Percentiles rank a stretch among this genome's conserved stretches.
Conservation (phyloP, 2,113 vertebrate species). For the Pardalotus punctatus region DNA sequence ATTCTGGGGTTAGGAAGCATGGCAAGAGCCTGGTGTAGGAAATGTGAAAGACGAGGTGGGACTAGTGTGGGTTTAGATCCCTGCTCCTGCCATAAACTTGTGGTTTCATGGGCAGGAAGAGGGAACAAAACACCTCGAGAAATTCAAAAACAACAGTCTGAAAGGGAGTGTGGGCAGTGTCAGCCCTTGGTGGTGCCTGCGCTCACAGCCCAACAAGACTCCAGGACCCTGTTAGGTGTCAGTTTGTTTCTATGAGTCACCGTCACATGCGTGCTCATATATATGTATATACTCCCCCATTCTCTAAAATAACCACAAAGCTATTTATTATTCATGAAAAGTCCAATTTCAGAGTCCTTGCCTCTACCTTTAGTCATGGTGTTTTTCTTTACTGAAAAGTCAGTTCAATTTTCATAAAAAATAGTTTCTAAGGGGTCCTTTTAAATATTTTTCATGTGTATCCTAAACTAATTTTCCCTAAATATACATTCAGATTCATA, state of each 20-base stretch:
- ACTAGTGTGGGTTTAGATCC: background rate
- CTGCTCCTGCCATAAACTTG: background rate
- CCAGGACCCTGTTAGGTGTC: background rate
- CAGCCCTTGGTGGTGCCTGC: rapidly evolving
- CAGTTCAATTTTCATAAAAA: background rate
- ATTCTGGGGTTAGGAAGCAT: background rate
- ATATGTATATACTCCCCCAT: background rate
- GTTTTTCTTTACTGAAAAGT: background rate
- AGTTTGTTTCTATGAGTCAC: background rate
- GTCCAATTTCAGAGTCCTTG: background rate
- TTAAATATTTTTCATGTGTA: background rate
- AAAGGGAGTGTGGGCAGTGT: background rate
- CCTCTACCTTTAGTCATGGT: background rate
- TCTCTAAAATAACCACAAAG: background rate
- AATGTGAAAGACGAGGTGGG: background rate
- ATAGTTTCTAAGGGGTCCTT: background rate
- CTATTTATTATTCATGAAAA: background rate
- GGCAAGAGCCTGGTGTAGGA: background rate
- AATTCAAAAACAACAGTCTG: background rate
- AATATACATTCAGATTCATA: background rate
- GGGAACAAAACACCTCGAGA: background rate
- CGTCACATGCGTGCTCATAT: background rate
- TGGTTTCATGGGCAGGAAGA: background rate
- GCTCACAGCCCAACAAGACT: background rate
- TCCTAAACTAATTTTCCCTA: background rate